Conservation (phyloP, 2,797 vertebrate genomes). For the Trichosurus vulpecula region DNA sequence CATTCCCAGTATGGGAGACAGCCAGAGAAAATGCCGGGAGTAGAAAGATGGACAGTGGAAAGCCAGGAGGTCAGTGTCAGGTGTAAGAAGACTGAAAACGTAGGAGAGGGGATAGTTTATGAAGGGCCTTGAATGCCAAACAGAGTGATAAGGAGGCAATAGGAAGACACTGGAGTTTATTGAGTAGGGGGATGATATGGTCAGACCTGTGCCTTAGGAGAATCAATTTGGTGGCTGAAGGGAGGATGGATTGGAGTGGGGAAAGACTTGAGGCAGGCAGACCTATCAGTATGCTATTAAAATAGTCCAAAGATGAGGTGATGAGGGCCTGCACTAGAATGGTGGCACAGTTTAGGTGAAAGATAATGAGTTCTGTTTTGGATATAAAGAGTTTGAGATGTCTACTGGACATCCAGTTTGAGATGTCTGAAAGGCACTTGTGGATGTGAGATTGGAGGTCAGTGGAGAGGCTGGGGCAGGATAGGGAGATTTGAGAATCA, state of each 20-base stretch:
- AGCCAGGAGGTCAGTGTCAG: background rate
- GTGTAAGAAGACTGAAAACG: background rate
- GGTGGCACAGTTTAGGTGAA: background rate
- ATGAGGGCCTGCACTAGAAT: background rate
- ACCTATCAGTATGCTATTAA: background rate
- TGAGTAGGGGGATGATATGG: too few species aligned
- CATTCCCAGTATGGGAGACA: background rate
- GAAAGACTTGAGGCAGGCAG: too few species aligned
- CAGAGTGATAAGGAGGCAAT: too few species aligned
- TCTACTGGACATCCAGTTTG: background rate
- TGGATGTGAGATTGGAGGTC: background rate
- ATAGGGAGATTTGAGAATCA: background rate
- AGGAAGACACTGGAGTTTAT: too few species aligned
- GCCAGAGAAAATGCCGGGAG: background rate
- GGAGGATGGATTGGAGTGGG: too few species aligned
- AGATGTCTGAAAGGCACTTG: background rate
- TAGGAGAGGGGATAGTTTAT: background rate
- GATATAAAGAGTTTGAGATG: background rate
- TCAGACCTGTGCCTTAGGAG: too few species aligned
- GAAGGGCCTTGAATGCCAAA: background rate
- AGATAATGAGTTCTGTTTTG: background rate
- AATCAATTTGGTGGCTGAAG: too few species aligned
- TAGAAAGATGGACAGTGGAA: background rate
- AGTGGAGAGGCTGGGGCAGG: background rate
- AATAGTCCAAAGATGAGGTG: background rate